Evolutionary conservation across 2,113 vertebrate species (phyloP), one percentile per base, ranked within the genome.

Genomic region (Agapornis roseicollis): DNA sequence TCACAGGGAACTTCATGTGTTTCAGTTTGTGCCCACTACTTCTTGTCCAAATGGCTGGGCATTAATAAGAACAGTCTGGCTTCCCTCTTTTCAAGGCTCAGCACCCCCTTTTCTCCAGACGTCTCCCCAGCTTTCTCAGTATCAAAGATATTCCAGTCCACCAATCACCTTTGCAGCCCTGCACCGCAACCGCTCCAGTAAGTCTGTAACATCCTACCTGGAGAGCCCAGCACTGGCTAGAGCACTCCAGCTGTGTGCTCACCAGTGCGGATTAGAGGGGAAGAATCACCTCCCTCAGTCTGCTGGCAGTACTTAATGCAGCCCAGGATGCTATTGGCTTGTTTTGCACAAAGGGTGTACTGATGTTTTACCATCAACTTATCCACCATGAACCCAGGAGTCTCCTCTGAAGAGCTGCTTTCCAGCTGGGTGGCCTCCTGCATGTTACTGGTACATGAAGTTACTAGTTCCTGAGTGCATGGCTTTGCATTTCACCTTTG

Each of bases 311-410:
- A 5, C 18, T 19, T 61, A 31, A 61, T 4, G 10, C 16, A 79
- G 35, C 25, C 60, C 31, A 27, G 28, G 33, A 44, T 3, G 6
- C 7, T 22, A 29, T 3, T 19, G 4, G 14, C 4, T 10, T 24
- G 89, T 68, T 76, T 78, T 77, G 9, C 24, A 65, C 47, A 19
- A 87, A n/a, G 5, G 1, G 0, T 22, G 2, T 37, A 44, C 20
- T 39, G 8, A 49, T 73, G 12, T 35, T 14, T n/a, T 68, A 12
- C 28, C 12, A 10, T 37, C 55, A 65, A 9, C 13, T 55, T 66
- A 17, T 25, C 46, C 20, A 61, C n/a, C 0, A 0, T 12, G 8
- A 64, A 77, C 6, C 20, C n/a, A 16, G 58, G 5, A 4, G 1
- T 3, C 10, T 74, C 27, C 42, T 35, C 66, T 70, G 33, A 71